Evolutionary conservation across 2,888 invertebrate species (phyloP).

Genomic region (Cheilosia pagana): DNA sequence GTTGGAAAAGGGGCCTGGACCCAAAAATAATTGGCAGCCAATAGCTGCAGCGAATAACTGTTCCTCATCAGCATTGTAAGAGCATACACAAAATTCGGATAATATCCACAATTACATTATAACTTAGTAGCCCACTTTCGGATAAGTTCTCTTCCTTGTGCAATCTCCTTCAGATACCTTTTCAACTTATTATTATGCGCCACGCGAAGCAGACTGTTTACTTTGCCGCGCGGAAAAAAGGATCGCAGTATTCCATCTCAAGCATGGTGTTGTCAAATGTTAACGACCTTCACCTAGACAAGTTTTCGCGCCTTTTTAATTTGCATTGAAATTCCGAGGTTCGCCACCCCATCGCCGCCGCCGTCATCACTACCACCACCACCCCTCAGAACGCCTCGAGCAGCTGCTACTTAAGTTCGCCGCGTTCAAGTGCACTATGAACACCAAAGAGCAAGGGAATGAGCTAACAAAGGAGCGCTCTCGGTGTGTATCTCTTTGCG

Average conservation of each 20-base stretch:
- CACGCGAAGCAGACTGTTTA: conserved; percentile 9
- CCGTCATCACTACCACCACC: conserved; percentile 14
- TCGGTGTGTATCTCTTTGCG: conserved; percentile 29
- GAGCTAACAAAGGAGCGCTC: conserved; percentile 62
- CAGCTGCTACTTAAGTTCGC: conserved; percentile 73
- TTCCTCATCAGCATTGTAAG: background rate
- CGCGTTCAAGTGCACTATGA: conserved; percentile 75
- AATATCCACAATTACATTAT: background rate
- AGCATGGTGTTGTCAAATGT: conserved; percentile 58
- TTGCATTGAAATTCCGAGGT: conserved; percentile 63
- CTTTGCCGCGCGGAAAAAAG: conserved; percentile 6
- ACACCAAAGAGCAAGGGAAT: conserved; percentile 57
- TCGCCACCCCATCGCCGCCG: conserved; percentile 31
- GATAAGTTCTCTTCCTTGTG: background rate
- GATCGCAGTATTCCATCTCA: conserved; percentile 35
- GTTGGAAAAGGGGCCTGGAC: too few relatives aligned
- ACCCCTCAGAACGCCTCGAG: conserved; percentile 55
- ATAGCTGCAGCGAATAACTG: too few relatives aligned
- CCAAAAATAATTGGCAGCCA: too few relatives aligned
- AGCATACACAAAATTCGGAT: background rate
- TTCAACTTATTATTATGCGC: background rate
- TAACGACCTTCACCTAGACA: conserved; percentile 75
- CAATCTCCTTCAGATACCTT: background rate
- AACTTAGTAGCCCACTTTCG: background rate
- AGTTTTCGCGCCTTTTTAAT: conserved; percentile 71